A percentile compares a stretch with the other conserved stretches of the same genome.
Evolutionary conservation across 2,113 vertebrate genomes (phyloP).

Genomic region (Ciconia stormi): DNA sequence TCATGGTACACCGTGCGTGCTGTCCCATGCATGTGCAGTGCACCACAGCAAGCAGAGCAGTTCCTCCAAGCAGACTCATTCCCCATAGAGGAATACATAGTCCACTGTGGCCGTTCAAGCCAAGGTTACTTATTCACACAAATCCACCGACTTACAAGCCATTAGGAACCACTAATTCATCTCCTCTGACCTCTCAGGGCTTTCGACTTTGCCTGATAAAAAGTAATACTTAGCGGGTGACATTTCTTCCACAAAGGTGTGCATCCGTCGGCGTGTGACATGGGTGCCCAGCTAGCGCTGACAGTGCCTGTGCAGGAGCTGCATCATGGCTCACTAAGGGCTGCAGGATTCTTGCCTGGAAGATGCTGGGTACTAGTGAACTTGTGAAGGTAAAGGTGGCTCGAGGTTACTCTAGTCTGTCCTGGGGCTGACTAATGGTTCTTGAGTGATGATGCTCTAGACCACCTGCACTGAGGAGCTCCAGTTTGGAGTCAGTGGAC

Average conservation of each 20-base stretch:
- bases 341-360: neutral
- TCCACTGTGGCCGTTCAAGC: neutral
- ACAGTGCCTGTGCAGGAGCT: neutral
- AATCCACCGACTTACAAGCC: neutral
- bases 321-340: rapidly evolving
- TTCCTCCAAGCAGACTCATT: neutral
- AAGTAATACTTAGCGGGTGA: too few relatives aligned
- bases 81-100: neutral
- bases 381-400: neutral
- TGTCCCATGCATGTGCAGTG: rapidly evolving
- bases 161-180: neutral
- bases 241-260: neutral
- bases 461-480: neutral
- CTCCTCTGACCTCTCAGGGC: neutral
- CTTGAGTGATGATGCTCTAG: neutral
- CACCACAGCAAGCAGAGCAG: neutral
- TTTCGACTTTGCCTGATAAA: neutral
- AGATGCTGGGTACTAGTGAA: neutral
- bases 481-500: neutral
- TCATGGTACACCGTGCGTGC: rapidly evolving
- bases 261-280: rapidly evolving
- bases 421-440: neutral
- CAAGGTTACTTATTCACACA: neutral
- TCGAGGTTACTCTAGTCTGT: too few relatives aligned
- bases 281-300: neutral